A percentile compares a stretch with the other conserved stretches of the same genome.
Evolutionary conservation across 1,140 invertebrate species (phyloP).

Genomic region (Eriosoma lanigerum): DNA sequence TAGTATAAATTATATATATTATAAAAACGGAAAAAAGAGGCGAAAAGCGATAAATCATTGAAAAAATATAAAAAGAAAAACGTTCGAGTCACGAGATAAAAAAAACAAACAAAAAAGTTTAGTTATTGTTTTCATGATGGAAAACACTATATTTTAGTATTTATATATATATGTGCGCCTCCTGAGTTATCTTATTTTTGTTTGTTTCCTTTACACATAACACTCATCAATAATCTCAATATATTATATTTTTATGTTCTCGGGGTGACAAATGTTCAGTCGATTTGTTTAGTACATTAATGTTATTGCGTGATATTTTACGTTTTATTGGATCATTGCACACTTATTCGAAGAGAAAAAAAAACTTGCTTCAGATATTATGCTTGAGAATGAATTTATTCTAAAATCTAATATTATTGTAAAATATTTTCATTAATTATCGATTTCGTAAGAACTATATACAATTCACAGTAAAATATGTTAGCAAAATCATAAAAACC

Average conservation of each 20-base stretch:
- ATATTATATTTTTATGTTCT: constrained; percentile 13
- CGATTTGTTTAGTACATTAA: neutral
- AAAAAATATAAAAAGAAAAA: neutral
- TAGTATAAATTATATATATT: too few relatives aligned
- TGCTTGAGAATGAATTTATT: too few relatives aligned
- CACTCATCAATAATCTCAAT: constrained; percentile 15
- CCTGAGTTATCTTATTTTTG: neutral
- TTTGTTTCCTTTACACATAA: neutral
- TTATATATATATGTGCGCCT: neutral
- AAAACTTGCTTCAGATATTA: too few relatives aligned
- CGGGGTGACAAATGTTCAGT: neutral
- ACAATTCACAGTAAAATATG: too few relatives aligned
- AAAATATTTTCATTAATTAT: too few relatives aligned
- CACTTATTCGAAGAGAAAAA: too few relatives aligned
- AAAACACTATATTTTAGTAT: neutral
- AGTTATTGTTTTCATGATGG: constrained; percentile 16
- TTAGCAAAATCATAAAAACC: too few relatives aligned
- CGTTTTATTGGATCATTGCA: too few relatives aligned
- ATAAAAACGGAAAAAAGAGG: too few relatives aligned
- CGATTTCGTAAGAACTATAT: too few relatives aligned
- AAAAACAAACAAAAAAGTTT: constrained; percentile 14
- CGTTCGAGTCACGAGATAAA: neutral
- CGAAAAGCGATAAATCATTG: neutral
- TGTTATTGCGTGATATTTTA: too few relatives aligned
- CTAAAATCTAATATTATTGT: too few relatives aligned